Conservation (phyloP, 2,797 vertebrate genomes). For the Acanthornis magna region DNA sequence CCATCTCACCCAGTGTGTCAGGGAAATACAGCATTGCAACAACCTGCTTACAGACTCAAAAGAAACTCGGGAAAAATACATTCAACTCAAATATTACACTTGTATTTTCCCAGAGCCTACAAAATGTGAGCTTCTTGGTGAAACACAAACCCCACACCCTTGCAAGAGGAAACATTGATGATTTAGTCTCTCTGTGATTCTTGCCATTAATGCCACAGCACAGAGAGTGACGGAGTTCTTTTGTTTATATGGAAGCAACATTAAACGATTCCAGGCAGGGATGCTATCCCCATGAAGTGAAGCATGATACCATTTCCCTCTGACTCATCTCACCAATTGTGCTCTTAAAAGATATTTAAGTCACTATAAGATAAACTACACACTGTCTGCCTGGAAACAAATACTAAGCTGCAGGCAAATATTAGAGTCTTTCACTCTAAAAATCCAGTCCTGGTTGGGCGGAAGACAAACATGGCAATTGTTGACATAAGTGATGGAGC, state of each 20-base stretch:
- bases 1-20: neutral
- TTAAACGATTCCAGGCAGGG: neutral
- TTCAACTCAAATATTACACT: neutral
- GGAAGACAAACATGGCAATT: neutral
- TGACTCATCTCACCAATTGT: neutral
- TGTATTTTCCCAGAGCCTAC: neutral
- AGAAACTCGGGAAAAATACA: neutral
- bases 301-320: neutral
- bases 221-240: rapidly evolving
- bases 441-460: neutral
- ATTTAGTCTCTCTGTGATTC: rapidly evolving
- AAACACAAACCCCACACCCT: neutral
- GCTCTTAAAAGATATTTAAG: neutral
- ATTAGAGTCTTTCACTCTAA: neutral
- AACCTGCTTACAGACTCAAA: neutral
- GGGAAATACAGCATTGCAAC: neutral
- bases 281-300: neutral
- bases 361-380: neutral
- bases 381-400: neutral
- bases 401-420: neutral
- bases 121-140: neutral
- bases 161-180: neutral
- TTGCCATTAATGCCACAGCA: neutral
- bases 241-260: neutral
- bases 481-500: neutral